Evolutionary conservation across 1,140 invertebrate genomes (phyloP), one percentile per base, ranked within the genome.

Genomic region (Euura saliciscinereae): DNA sequence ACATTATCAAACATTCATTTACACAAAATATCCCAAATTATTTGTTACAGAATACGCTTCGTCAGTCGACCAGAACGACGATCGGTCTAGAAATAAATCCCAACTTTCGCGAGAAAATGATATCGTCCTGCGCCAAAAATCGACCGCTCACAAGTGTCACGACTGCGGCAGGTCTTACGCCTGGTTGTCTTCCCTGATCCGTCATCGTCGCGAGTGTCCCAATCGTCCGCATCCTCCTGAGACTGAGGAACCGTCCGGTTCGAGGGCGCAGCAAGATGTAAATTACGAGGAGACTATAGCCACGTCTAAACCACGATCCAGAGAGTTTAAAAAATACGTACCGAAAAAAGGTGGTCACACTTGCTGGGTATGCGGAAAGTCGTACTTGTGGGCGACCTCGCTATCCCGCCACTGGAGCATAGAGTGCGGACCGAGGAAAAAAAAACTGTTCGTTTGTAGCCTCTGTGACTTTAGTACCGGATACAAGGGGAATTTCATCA

Each of bases 351-450:
- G 77, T 7, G 72, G 65, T 44, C 72, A 76, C 46, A 68, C 71
- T 2, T 76, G 75, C 44, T 72, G 75, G 73, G 73, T 72, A 43
- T 86, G 84, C 65, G 81, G 81, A 28, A 76, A 79, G 44, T 70
- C 73, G 5, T 86, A 86, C 73, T 76, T 76, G 6, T 80, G 79
- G 44, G 79, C 78, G 13, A 80, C 81, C 8, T 84, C 82, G n/a
- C 73, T 86, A 28, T 80, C 80, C 28, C 78, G 84, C 28, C 83
- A 86, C 70, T 74, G 80, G 65, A 78, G 78, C 43, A 84, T 85
- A 71, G 81, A 84, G 68, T 85, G 83, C 69, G 82, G 84, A 44
- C 71, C 73, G 0, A 74, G 43, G 46, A 67, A 70, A 64, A 76
- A 73, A 28, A 77, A 78, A 10, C 75, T 76, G 67, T 83, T 78